Percentiles rank a stretch among this genome's conserved stretches.
These are phyloP conservation scores for Drosophila subobscura DNA, from an alignment of 1,140 invertebrate species.

Conservation along the genomic window DNA sequence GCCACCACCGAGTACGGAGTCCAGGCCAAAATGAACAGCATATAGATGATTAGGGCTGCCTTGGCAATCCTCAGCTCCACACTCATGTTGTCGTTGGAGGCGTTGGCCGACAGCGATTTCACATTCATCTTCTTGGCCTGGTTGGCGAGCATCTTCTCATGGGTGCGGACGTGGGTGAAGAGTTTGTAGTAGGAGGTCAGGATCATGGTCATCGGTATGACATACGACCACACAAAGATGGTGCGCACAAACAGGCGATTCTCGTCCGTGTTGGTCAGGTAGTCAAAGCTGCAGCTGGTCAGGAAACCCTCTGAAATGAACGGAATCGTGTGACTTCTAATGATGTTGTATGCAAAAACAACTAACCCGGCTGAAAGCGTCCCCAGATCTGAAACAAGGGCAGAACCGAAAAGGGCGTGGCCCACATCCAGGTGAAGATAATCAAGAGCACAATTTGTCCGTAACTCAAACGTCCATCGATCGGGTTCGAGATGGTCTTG, in stretches of 20 bases:
- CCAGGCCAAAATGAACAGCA: slow-evolving; percentile 90
- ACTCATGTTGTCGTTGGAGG: slow-evolving; percentile 86
- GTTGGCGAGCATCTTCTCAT: slow-evolving; percentile 91
- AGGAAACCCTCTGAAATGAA: slow-evolving; percentile 87
- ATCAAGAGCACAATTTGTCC: slow-evolving; percentile 87
- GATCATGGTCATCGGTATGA: slow-evolving; percentile 88
- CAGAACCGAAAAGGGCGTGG: slow-evolving; percentile 88
- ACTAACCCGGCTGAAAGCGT: slow-evolving; percentile 87
- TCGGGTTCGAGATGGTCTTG: slow-evolving; percentile 89
- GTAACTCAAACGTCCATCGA: slow-evolving; percentile 88
- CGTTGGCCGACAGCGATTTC: slow-evolving; percentile 88
- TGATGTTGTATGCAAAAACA: background rate
- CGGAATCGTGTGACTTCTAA: too few species aligned
- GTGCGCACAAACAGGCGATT: slow-evolving; percentile 88
- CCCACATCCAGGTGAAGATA: slow-evolving; percentile 88
- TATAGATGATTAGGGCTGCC: slow-evolving; percentile 90
- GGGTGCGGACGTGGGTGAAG: slow-evolving; percentile 87
- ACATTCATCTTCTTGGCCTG: slow-evolving; percentile 94
- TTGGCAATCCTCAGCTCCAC: slow-evolving; percentile 90
- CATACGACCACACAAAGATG: slow-evolving; percentile 89
- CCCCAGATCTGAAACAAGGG: slow-evolving; percentile 88
- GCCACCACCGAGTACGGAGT: slow-evolving; percentile 90
- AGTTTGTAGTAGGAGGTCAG: slow-evolving; percentile 89
- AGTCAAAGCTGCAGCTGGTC: slow-evolving; percentile 91
- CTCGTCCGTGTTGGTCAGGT: slow-evolving; percentile 88